phyloP scores from a whole-genome alignment of 2,888 invertebrate genomes.

The Coremacera marginata region DNA sequence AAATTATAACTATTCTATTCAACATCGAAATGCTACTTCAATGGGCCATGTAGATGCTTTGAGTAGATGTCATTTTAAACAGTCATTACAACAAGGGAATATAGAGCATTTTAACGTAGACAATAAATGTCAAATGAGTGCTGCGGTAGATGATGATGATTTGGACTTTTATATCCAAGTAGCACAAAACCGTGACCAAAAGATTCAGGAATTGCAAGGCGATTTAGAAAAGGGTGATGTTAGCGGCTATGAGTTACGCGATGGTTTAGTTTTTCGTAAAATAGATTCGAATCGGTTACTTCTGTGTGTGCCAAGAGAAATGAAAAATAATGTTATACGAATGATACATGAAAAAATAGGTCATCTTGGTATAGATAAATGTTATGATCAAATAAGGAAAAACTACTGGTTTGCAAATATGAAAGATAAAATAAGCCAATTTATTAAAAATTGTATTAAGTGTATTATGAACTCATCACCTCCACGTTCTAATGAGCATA shows the following conservation, averaged over 20 bases:
- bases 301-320: not conserved
- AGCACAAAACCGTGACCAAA: not conserved
- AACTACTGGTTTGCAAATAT: constrained; percentile 9
- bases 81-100: not conserved
- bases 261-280: constrained; percentile 30
- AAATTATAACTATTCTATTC: constrained; percentile 29
- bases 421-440: too few relatives aligned
- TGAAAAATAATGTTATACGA: not conserved
- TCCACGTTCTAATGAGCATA: constrained; percentile 7
- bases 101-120: constrained; percentile 24
- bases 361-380: not conserved
- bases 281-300: not conserved
- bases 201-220: not conserved
- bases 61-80: not conserved
- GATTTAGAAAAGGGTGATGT: not conserved
- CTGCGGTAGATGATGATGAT: not conserved
- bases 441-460: constrained; percentile 2
- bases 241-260: not conserved
- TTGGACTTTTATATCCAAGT: not conserved
- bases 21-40: not conserved
- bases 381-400: not conserved
- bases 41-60: constrained; percentile 37
- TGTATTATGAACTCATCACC: constrained; percentile 38
- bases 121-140: not conserved
- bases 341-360: not conserved